These are phyloP conservation scores for Podilymbus podiceps DNA, from an alignment of 2,113 vertebrate species.

Conservation along the genomic window DNA sequence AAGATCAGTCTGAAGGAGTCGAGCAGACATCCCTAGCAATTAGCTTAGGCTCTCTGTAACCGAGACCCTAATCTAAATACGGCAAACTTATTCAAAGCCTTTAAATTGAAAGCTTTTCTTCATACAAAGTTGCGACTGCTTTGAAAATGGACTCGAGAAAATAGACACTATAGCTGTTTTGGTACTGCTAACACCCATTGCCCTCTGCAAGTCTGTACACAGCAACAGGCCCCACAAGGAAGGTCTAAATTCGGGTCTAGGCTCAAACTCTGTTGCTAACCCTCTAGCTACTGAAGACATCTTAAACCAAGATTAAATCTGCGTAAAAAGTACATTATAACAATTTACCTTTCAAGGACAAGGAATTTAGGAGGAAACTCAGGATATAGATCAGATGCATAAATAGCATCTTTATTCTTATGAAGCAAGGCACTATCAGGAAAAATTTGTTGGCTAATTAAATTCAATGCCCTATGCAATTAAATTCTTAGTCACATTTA, in stretches of 20 bases:
- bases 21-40: not conserved
- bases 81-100: not conserved
- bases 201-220: not conserved
- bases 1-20: not conserved
- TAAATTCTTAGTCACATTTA: conserved; percentile 1
- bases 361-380: not conserved
- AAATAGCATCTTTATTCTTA: not conserved
- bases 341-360: not conserved
- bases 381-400: not conserved
- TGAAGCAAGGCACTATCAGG: not conserved
- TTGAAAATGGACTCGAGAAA: not conserved
- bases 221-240: not conserved
- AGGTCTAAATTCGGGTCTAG: not conserved
- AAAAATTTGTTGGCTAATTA: conserved; percentile 26
- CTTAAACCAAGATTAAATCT: not conserved
- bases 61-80: not conserved
- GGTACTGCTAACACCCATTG: not conserved
- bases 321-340: not conserved
- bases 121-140: not conserved
- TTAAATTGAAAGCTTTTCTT: not conserved
- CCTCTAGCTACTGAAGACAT: not conserved
- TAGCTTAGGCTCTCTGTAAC: not conserved
- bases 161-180: not conserved
- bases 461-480: not conserved
- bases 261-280: not conserved